Percentiles rank a stretch among this genome's conserved stretches.
phyloP scores from a whole-genome alignment of 2,888 invertebrate species.

The Ctenicera cuprea region DNA sequence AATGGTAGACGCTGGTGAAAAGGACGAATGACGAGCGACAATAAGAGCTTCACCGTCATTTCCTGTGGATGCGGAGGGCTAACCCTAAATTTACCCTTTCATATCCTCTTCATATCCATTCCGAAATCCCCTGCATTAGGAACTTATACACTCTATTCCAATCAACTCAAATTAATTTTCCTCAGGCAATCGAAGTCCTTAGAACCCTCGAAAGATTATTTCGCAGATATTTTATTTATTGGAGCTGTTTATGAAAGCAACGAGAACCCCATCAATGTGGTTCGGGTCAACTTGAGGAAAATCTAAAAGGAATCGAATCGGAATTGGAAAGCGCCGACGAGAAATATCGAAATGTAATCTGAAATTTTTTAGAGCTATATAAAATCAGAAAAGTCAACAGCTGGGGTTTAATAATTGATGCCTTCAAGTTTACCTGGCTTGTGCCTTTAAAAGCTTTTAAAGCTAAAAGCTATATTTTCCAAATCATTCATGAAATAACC shows the following conservation, averaged over 20 bases:
- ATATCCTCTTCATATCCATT: slow-evolving; percentile 26
- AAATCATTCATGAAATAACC: too few species aligned
- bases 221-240: slow-evolving; percentile 20
- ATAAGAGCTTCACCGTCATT: slow-evolving; percentile 31
- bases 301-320: slow-evolving; percentile 18
- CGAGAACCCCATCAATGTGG: background rate
- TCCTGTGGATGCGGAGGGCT: slow-evolving; percentile 28
- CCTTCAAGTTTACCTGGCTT: slow-evolving; percentile 10
- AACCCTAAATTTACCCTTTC: slow-evolving; percentile 24
- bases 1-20: slow-evolving; percentile 25
- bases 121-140: slow-evolving; percentile 16
- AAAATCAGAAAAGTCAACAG: slow-evolving; percentile 32
- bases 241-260: slow-evolving; percentile 22
- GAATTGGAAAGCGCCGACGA: slow-evolving; percentile 10
- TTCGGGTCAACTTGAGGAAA: background rate
- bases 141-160: slow-evolving; percentile 30
- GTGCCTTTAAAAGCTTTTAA: background rate
- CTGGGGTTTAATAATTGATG: slow-evolving; percentile 33
- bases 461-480: too few species aligned
- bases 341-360: slow-evolving; percentile 21
- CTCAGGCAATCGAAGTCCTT: slow-evolving; percentile 1
- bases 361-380: slow-evolving; percentile 20
- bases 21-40: slow-evolving; percentile 30
- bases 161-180: slow-evolving; percentile 40
- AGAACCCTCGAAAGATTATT: slow-evolving; percentile 1